Conservation (phyloP, 2,888 invertebrate genomes). For the Eudemis profundana region DNA sequence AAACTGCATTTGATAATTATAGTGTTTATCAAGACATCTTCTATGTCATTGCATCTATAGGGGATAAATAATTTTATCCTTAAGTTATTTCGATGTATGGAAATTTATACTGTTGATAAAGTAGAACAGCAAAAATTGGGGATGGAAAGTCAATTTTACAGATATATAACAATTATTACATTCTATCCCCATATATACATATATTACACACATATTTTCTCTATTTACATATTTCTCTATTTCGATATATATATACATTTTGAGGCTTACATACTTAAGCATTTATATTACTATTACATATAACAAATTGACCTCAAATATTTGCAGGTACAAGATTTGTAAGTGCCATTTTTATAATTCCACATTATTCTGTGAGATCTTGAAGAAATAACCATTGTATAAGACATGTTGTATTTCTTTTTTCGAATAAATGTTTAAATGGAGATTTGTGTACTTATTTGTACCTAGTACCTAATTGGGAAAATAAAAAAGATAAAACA, state of each 20-base stretch:
- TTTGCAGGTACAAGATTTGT: conserved; percentile 8
- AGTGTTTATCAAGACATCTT: neutral
- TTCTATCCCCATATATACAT: too few species aligned
- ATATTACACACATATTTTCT: too few species aligned
- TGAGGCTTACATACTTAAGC: neutral
- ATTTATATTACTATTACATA: neutral
- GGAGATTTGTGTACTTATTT: neutral
- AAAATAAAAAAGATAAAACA: too few species aligned
- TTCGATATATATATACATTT: conserved; percentile 10
- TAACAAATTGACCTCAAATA: neutral
- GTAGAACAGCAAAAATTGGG: neutral
- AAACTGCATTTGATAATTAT: neutral
- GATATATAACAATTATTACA: neutral
- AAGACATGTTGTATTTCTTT: conserved; percentile 17
- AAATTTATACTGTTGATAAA: neutral
- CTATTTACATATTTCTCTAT: neutral
- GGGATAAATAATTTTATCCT: neutral
- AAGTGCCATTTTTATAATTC: conserved; percentile 16
- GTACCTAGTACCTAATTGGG: too few species aligned
- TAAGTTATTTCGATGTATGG: neutral
- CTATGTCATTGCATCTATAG: neutral
- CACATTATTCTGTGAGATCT: conserved; percentile 11
- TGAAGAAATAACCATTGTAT: neutral
- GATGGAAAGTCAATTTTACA: neutral
- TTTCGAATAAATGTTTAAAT: conserved; percentile 34